phyloP scores from a whole-genome alignment of 2,113 vertebrate species.

The Motacilla tschutschensis region DNA sequence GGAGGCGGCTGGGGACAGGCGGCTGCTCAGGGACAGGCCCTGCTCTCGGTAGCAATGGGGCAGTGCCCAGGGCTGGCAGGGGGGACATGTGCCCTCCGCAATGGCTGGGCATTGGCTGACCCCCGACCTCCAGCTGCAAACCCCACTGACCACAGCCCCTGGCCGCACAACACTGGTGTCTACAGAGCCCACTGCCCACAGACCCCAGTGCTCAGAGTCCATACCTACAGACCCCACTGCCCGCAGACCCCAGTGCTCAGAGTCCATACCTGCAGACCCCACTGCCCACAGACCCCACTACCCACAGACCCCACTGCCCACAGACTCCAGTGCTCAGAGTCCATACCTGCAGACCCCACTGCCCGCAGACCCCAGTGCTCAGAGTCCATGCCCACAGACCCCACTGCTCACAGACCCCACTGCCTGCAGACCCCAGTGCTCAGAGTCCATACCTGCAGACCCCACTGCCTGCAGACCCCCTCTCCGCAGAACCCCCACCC shows the following conservation, averaged over 20 bases:
- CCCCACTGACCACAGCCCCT: background rate
- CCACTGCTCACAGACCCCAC: background rate
- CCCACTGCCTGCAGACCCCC: background rate
- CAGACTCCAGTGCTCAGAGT: background rate
- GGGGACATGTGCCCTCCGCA: fast-evolving
- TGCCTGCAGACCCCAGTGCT: background rate
- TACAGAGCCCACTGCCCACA: background rate
- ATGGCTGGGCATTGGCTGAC: fast-evolving
- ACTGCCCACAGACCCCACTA: too few relatives aligned
- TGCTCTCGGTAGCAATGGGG: background rate
- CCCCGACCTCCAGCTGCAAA: background rate
- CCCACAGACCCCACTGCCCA: fast-evolving
- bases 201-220: too few relatives aligned
- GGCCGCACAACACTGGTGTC: background rate
- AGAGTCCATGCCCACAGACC: too few relatives aligned
- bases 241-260: background rate
- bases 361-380: background rate
- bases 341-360: fast-evolving
- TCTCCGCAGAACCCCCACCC: background rate
- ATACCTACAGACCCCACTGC: too few relatives aligned
- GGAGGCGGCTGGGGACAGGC: slow-evolving; percentile 80
- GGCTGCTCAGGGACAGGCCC: background rate
- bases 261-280: too few relatives aligned
- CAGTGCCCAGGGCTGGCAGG: fast-evolving
- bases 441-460: too few relatives aligned